Percentiles rank a stretch among this genome's conserved stretches.
These are phyloP conservation scores for Lethenteron camtschaticum DNA, from an alignment of 2,113 vertebrate species.

Conservation along the genomic window DNA sequence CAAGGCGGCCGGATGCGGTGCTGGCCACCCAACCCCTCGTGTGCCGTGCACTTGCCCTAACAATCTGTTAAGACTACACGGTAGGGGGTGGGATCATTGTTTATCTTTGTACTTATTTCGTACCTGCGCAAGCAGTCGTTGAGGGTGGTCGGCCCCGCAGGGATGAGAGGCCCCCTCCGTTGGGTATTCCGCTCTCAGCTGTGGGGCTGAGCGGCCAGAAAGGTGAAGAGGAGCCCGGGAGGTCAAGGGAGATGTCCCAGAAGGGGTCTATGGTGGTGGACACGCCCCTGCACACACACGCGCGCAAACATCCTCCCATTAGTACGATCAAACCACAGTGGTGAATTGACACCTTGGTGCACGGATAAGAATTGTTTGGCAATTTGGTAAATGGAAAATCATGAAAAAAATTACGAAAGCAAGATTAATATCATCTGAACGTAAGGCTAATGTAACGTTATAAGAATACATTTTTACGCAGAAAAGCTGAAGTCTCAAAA, in stretches of 20 bases:
- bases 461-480: too few species aligned
- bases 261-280: constrained; percentile 96
- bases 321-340: not conserved
- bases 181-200: constrained; percentile 61
- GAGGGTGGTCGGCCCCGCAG: constrained; percentile 63
- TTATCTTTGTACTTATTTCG: not conserved
- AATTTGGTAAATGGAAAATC: not conserved
- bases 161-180: constrained; percentile 57
- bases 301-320: constrained; percentile 5
- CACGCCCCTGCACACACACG: constrained; percentile 37
- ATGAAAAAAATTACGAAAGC: not conserved
- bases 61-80: too few species aligned
- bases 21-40: not conserved
- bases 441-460: too few species aligned
- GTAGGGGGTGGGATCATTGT: too few species aligned
- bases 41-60: fast-evolving
- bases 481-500: too few species aligned
- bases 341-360: not conserved
- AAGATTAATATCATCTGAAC: not conserved
- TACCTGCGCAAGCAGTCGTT: constrained; percentile 92
- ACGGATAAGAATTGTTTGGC: not conserved
- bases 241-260: constrained; percentile 94
- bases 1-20: not conserved
- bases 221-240: constrained; percentile 81
- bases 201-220: constrained; percentile 96